These are phyloP conservation scores for Chironomus riparius DNA, from an alignment of 2,888 invertebrate species.

Conservation along the genomic window DNA sequence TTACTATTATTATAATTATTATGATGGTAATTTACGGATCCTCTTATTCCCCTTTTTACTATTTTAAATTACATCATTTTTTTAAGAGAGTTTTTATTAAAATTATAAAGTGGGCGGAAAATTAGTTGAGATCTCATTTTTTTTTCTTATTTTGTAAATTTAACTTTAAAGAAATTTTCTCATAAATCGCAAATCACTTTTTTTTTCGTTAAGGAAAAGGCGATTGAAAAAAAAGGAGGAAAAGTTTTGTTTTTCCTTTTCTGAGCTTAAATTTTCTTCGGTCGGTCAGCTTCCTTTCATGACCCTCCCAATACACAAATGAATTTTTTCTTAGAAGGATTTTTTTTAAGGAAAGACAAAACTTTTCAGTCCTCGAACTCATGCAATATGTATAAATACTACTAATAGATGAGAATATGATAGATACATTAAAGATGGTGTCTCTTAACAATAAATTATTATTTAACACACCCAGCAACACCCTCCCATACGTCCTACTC, in stretches of 20 bases:
- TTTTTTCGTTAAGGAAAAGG: neutral
- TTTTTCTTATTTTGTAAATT: neutral
- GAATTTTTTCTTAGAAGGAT: neutral
- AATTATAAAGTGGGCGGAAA: neutral
- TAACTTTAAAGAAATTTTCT: neutral
- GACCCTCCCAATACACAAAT: no score
- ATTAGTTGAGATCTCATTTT: conserved; percentile 5
- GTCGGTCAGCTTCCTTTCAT: no score
- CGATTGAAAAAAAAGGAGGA: neutral
- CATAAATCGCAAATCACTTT: neutral
- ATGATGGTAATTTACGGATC: no score
- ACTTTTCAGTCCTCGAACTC: neutral
- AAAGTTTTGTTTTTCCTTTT: neutral
- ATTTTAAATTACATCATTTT: no score
- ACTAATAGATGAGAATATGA: neutral
- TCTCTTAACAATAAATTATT: neutral
- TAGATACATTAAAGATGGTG: neutral
- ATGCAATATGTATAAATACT: neutral
- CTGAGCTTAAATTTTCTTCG: no score
- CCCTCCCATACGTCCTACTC: neutral
- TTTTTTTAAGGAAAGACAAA: neutral
- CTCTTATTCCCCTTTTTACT: no score
- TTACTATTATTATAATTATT: no score
- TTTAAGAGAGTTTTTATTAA: no score
- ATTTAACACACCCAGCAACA: neutral